Base-by-base conservation (phyloP, 2,888 invertebrate genomes). In the Cosmia trapezina region DNA sequence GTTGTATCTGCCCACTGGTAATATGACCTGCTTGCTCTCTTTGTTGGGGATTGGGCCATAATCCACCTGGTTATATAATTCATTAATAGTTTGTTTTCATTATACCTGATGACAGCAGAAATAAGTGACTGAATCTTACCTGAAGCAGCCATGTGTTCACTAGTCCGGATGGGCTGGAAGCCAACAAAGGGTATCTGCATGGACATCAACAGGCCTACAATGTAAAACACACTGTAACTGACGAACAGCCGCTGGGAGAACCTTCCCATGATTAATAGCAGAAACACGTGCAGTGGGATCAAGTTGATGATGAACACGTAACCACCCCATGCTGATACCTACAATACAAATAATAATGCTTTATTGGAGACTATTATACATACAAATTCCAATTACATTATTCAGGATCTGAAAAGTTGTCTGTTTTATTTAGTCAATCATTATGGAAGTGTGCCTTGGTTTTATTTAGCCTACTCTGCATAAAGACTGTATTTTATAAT, bases 221-320 rank as follows among this genome's bases (percentile, higher is more conserved):
- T 99, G 94, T 99, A 99, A 96, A 99, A 99, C 6, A 99, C 98
- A 0, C 98, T 98, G 94, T 99, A 99, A 90, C 99, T 99, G 86
- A 98, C 98, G 91, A 99, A 98, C 64, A 99, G 96, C 64, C 99
- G 97, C 90, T 98, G 98, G 1, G 99, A 99, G 95, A 98, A 99
- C 69, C 99, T 97, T 56, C 99, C 99, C 99, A 99, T 99, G 61
- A 99, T 95, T 60, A 99, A 96, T 56, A 99, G 96, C 4, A 98
- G 98, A 95, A 99, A 99, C 7, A 99, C 99, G 91, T 99, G 99
- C 17, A 99, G 97, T 0, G 99, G 99, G 85, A 99, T 99, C 90
- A 99, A 96, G 95, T 99, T 99, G 91, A 99, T 99, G 89, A 99
- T 99, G 93, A 99, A 99, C 56, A 99, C 99, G 92, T 99, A 99